These are phyloP conservation scores for Noctua comes DNA, from an alignment of 2,888 invertebrate genomes.

Conservation along the genomic window DNA sequence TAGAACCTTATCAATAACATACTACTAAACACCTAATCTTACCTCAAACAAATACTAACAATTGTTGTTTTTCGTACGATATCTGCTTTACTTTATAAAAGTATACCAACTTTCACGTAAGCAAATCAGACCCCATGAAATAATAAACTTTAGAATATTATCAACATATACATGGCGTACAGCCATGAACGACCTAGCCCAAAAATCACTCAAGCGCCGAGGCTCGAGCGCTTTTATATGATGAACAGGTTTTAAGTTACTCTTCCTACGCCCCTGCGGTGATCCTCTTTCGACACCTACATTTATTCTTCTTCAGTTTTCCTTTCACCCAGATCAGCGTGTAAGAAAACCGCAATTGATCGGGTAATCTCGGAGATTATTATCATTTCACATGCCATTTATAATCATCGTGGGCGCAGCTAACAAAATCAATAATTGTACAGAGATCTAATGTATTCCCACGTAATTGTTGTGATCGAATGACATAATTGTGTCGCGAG, in stretches of 20 bases:
- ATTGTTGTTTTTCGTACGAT: background rate
- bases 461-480: conserved; percentile 80
- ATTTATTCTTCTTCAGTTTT: background rate
- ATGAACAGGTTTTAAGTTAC: background rate
- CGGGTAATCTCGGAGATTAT: conserved; percentile 36
- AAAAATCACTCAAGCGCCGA: background rate
- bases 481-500: conserved; percentile 81
- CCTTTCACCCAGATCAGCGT: background rate
- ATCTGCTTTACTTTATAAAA: background rate
- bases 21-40: background rate
- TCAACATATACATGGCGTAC: background rate
- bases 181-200: background rate
- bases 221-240: background rate
- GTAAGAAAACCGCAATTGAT: conserved; percentile 25
- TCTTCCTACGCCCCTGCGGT: background rate
- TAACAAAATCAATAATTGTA: conserved; percentile 58
- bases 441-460: conserved; percentile 76
- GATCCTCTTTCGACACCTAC: background rate
- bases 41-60: background rate
- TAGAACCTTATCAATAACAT: background rate
- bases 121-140: background rate
- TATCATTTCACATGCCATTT: conserved; percentile 53
- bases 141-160: background rate
- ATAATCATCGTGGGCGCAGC: conserved; percentile 25
- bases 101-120: background rate